Evolutionary conservation across 1,140 invertebrate genomes (phyloP).

Genomic region (Papilio aristodemus): DNA sequence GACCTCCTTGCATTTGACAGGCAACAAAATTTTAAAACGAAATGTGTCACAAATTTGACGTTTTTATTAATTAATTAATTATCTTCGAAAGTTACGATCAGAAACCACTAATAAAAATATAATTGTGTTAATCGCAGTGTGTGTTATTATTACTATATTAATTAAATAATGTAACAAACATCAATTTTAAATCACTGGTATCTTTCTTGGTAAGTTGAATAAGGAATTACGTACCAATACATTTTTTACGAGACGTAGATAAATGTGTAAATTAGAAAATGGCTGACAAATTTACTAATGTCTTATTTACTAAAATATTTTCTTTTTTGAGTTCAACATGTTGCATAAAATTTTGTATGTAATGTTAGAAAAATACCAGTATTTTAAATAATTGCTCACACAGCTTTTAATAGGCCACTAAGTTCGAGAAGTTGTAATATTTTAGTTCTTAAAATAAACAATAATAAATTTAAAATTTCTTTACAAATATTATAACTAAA

Average conservation of each 20-base stretch:
- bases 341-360: neutral
- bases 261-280: too few species aligned
- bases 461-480: neutral
- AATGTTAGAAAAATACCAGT: slow-evolving; percentile 28
- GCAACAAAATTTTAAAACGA: too few species aligned
- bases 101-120: too few species aligned
- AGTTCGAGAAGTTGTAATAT: slow-evolving; percentile 7
- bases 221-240: too few species aligned
- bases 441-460: neutral
- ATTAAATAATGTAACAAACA: slow-evolving; percentile 24
- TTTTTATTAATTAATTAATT: too few species aligned
- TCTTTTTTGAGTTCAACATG: neutral
- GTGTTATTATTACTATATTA: neutral
- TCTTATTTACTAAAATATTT: neutral
- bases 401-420: slow-evolving; percentile 25
- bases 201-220: neutral
- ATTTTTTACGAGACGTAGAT: too few species aligned
- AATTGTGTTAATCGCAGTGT: slow-evolving; percentile 17
- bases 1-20: too few species aligned
- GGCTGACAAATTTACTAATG: neutral
- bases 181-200: slow-evolving; percentile 24
- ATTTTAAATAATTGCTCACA: slow-evolving; percentile 30
- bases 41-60: too few species aligned
- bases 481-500: neutral
- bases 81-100: neutral